Base-by-base conservation (phyloP, 2,797 vertebrate species). In the Leptodactylus fallax region DNA sequence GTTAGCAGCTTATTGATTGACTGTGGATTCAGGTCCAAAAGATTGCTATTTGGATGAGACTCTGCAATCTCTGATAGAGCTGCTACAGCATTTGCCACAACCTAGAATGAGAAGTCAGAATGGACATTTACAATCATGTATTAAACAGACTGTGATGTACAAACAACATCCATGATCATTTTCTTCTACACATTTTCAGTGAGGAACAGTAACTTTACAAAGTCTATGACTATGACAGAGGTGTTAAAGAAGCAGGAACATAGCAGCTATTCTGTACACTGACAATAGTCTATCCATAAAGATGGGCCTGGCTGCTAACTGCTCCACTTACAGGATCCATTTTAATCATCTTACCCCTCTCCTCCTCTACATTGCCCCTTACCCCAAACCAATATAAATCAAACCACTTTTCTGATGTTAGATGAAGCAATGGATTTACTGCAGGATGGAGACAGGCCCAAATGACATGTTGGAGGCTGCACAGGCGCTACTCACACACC, bases 1-100 rank as follows among this genome's bases (percentile, higher is more conserved):
- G 98, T 99, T 90, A 99, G 94, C 90, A 99, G 94, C 94, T 99
- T 99, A 95, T 99, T 99, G 93, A 99, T 98, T 87, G 98, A 98
- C 93, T 99, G 98, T 14, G 98, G 98, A 91, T 99, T 99, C 92
- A 99, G 94, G 91, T 99, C 98, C 84, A 99, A 94, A 13, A 99
- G 95, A 91, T 98, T 98, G 90, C 98, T 99, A 95, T 97, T 99
- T 0, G 98, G 98, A 90, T 99, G 98, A 56, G 97, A 99, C 94
- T 99, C 98, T 0, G 98, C 97, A 0, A 99, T 99, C 92, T 99
- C 98, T 0, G 98, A 99, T 79, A 99, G 95, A 0, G 98, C 98
- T 0, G 98, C 98, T 58, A 99, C 98, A 0, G 97, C 98, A 0
- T 99, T 99, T 69, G 98, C 98, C 78, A 99, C 98, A 65, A 99